phyloP scores from a whole-genome alignment of 1,140 invertebrate genomes.

The Bombus confusus region DNA sequence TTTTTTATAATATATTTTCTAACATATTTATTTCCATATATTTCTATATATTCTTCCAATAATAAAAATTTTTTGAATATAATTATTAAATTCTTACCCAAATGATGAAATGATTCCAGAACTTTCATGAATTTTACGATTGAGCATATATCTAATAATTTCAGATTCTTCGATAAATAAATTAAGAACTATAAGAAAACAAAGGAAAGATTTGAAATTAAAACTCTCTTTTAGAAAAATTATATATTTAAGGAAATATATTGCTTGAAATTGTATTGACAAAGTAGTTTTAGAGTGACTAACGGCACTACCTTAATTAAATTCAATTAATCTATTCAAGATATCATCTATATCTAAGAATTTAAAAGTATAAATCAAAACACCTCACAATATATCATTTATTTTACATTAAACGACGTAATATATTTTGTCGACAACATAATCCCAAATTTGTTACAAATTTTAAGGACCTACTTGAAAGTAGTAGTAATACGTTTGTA shows the following conservation, averaged over 20 bases:
- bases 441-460: slow-evolving; percentile 4
- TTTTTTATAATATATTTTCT: neutral
- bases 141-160: slow-evolving; percentile 28
- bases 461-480: slow-evolving; percentile 15
- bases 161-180: neutral
- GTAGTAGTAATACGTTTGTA: no score
- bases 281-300: neutral
- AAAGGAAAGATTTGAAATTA: neutral
- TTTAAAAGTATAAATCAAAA: slow-evolving; percentile 6
- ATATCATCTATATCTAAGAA: no score
- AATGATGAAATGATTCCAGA: slow-evolving; percentile 17
- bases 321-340: neutral
- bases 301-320: neutral
- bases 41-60: slow-evolving; percentile 27
- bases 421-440: no score
- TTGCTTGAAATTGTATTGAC: neutral
- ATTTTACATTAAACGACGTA: neutral
- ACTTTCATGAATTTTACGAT: slow-evolving; percentile 15
- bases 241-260: neutral
- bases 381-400: slow-evolving; percentile 3
- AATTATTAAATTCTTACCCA: slow-evolving; percentile 34
- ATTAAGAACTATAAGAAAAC: neutral
- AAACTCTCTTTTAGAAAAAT: neutral
- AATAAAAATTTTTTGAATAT: slow-evolving; percentile 40
- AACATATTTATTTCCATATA: slow-evolving; percentile 23